phyloP scores from a whole-genome alignment of 2,797 vertebrate species.

The Tragopan temminckii region DNA sequence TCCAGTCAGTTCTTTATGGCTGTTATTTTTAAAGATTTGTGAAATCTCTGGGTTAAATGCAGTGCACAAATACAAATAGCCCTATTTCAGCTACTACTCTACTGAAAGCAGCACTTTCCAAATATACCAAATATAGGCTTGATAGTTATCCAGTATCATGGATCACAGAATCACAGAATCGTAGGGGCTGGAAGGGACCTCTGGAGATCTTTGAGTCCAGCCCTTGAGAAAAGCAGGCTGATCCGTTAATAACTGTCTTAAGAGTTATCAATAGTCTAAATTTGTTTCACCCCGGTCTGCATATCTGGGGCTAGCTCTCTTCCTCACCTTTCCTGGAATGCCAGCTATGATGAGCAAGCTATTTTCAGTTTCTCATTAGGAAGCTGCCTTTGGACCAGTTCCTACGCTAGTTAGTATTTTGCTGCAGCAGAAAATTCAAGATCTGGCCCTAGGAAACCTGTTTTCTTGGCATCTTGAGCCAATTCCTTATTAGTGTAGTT shows the following conservation, averaged over 20 bases:
- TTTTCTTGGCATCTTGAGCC: slow-evolving; percentile 32
- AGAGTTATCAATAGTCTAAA: background rate
- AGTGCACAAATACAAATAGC: background rate
- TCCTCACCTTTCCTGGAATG: slow-evolving; percentile 55
- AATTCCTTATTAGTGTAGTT: background rate
- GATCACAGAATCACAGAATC: background rate
- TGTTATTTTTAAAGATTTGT: background rate
- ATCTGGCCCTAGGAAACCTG: slow-evolving; percentile 54
- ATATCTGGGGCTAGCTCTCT: background rate
- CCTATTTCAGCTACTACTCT: background rate
- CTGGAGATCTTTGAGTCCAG: too few relatives aligned
- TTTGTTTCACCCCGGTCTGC: background rate
- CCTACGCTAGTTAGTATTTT: slow-evolving; percentile 64
- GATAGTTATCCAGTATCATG: background rate
- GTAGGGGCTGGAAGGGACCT: too few relatives aligned
- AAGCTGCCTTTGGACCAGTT: slow-evolving; percentile 66
- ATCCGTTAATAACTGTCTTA: background rate
- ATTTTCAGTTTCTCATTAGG: slow-evolving; percentile 69
- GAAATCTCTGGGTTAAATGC: background rate
- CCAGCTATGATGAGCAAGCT: slow-evolving; percentile 71
- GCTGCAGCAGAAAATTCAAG: slow-evolving; percentile 40
- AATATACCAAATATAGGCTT: background rate
- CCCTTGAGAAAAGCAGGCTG: too few relatives aligned
- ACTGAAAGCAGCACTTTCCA: background rate
- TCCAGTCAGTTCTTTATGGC: too few relatives aligned